phyloP scores from a whole-genome alignment of 2,888 invertebrate species.

The Leptura quadrifasciata region DNA sequence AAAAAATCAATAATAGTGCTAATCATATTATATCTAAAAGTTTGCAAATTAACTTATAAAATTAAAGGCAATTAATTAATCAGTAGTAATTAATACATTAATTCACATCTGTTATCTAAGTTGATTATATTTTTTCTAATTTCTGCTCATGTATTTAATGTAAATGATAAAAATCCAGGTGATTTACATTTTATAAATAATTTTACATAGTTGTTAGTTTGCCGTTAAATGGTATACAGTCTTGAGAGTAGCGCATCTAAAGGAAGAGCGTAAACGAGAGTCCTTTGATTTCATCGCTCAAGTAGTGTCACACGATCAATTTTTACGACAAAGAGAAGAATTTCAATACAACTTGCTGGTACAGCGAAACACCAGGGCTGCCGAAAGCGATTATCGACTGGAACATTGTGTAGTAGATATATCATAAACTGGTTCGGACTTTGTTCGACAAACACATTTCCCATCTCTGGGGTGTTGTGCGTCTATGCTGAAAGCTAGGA shows the following conservation, averaged over 20 bases:
- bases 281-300: constrained; percentile 19
- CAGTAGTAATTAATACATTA: no score
- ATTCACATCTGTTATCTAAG: no score
- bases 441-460: constrained; percentile 25
- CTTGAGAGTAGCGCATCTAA: background rate
- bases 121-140: no score
- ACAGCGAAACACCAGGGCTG: background rate
- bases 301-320: constrained; percentile 20
- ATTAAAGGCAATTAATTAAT: no score
- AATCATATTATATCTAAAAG: no score
- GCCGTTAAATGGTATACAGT: background rate
- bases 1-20: no score
- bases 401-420: constrained; percentile 16
- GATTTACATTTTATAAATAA: background rate
- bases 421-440: constrained; percentile 28
- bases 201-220: background rate
- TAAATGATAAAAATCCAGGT: no score
- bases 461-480: constrained; percentile 26
- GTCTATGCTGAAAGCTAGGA: constrained; percentile 38
- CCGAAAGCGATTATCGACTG: constrained; percentile 6
- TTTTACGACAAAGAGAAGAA: constrained; percentile 23
- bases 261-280: constrained; percentile 14
- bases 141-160: no score
- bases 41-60: no score
- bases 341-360: constrained; percentile 18